Conservation (phyloP, 2,113 vertebrate species). For the Crotalus horridus region DNA sequence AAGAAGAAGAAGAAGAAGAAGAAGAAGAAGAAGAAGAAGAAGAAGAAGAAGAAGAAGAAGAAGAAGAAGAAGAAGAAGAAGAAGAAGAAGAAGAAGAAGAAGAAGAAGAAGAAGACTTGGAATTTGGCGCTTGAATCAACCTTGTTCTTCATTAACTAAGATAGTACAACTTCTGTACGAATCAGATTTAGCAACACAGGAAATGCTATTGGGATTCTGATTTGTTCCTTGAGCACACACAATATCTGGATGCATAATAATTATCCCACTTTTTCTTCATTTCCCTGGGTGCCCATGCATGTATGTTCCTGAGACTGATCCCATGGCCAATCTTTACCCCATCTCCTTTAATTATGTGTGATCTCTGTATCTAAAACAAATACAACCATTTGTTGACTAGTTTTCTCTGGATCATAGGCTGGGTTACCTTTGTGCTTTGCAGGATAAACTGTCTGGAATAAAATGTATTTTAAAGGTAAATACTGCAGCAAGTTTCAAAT, state of each 20-base stretch:
- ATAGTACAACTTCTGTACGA: not conserved
- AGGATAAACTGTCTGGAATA: not conserved
- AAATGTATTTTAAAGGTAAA: not conserved
- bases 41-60: too few relatives aligned
- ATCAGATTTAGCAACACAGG: not conserved
- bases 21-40: too few relatives aligned
- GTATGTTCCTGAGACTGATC: not conserved
- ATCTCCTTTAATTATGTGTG: not conserved
- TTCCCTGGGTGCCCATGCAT: not conserved
- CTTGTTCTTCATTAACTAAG: not conserved
- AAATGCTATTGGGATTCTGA: not conserved
- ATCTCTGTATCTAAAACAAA: not conserved
- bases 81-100: too few relatives aligned
- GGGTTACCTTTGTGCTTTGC: not conserved
- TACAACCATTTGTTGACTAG: not conserved
- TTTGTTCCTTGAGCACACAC: not conserved
- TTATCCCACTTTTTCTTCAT: not conserved
- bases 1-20: too few relatives aligned
- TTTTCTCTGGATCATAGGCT: not conserved
- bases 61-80: too few relatives aligned
- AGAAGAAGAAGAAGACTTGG: not conserved
- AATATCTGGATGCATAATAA: not conserved
- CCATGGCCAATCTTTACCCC: not conserved
- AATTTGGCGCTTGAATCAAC: not conserved
- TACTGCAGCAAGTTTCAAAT: not conserved